phyloP scores from a whole-genome alignment of 1,140 invertebrate genomes.

The Pogonomyrmex californicus region DNA sequence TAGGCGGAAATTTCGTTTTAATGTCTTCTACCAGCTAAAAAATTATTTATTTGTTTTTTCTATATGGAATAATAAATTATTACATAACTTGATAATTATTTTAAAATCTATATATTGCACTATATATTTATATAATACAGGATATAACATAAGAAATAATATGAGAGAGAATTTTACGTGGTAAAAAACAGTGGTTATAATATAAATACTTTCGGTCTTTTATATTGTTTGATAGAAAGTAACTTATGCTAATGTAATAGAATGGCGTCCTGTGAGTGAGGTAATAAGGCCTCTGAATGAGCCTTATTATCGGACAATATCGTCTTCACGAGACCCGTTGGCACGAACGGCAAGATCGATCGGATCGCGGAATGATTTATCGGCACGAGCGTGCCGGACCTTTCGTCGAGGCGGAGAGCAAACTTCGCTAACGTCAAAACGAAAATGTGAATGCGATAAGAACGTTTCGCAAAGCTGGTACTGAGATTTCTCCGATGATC shows the following conservation, averaged over 20 bases:
- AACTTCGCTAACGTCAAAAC: constrained; percentile 23
- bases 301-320: constrained; percentile 60
- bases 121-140: too few species aligned
- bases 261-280: not conserved
- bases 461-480: constrained; percentile 26
- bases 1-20: not conserved
- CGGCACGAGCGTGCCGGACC: constrained; percentile 48
- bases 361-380: constrained; percentile 66
- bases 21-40: not conserved
- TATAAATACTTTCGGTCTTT: constrained; percentile 10
- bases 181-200: not conserved
- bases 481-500: constrained; percentile 42
- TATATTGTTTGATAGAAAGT: constrained; percentile 25
- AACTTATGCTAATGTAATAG: constrained; percentile 42
- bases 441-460: constrained; percentile 63
- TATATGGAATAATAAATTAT: not conserved
- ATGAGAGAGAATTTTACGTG: not conserved
- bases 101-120: not conserved
- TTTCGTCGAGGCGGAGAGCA: constrained; percentile 43
- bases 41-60: not conserved
- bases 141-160: not conserved
- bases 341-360: constrained; percentile 67
- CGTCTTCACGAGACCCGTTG: constrained; percentile 33
- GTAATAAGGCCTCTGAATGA: not conserved
- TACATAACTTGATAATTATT: not conserved